These are phyloP conservation scores for Petrocephalus schoutedeni DNA, from an alignment of 2,797 vertebrate genomes.

Conservation along the genomic window DNA sequence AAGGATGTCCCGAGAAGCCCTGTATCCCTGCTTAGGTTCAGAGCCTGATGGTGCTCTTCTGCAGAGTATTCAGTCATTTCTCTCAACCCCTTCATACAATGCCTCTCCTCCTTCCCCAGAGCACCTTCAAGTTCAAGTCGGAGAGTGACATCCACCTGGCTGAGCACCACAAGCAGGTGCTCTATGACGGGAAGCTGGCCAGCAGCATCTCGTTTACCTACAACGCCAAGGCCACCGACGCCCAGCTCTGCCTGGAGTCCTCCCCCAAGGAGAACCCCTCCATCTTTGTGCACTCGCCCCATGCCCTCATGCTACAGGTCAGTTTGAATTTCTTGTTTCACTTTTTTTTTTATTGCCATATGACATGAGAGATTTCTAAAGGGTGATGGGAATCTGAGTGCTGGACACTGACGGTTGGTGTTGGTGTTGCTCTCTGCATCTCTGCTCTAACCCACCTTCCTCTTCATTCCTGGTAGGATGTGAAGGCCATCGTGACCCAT, in stretches of 20 bases:
- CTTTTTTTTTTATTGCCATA: neutral
- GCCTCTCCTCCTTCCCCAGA: conserved; percentile 53
- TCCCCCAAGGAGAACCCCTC: conserved; percentile 93
- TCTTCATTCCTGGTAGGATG: conserved; percentile 64
- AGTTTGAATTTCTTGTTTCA: conserved; percentile 27
- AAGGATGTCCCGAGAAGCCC: too few species aligned
- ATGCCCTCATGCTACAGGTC: conserved; percentile 95
- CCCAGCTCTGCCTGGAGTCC: conserved; percentile 90
- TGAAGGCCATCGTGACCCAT: conserved; percentile 96
- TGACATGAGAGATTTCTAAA: neutral
- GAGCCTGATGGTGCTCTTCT: neutral
- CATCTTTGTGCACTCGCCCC: conserved; percentile 93
- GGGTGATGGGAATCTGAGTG: neutral
- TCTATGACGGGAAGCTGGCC: conserved; percentile 91
- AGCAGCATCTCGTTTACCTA: conserved; percentile 93
- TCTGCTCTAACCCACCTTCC: conserved; percentile 15
- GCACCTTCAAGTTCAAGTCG: conserved; percentile 95
- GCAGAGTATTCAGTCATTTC: neutral
- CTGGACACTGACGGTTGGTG: neutral
- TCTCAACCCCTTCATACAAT: neutral
- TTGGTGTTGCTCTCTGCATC: neutral
- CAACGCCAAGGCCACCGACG: conserved; percentile 92
- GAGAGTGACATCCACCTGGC: conserved; percentile 96
- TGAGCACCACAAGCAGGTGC: conserved; percentile 91
- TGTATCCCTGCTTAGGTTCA: neutral